A percentile compares a stretch with the other conserved stretches of the same genome.
These are phyloP conservation scores for Chiroxiphia lanceolata DNA, from an alignment of 2,797 vertebrate genomes.

Conservation along the genomic window DNA sequence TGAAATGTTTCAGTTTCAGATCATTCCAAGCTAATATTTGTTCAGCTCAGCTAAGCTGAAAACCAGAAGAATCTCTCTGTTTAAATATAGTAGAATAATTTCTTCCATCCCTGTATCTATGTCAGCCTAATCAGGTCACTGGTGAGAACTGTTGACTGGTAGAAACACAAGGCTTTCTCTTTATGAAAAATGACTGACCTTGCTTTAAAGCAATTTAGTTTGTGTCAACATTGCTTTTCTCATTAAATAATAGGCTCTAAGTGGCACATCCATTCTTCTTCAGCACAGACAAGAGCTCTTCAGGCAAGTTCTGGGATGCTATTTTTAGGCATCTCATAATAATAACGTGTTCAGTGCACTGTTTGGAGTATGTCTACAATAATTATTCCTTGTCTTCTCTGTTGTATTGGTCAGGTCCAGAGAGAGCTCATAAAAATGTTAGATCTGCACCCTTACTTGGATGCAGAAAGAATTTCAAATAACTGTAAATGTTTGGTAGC, in stretches of 20 bases:
- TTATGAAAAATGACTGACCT: slow-evolving; percentile 60
- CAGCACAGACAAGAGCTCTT: slow-evolving; percentile 30
- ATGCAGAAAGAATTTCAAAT: background rate
- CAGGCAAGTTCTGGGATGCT: slow-evolving; percentile 21
- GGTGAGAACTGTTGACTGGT: slow-evolving; percentile 30
- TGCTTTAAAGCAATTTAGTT: slow-evolving; percentile 63
- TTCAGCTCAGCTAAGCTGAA: slow-evolving; percentile 16
- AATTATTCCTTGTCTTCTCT: slow-evolving; percentile 41
- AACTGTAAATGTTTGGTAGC: background rate
- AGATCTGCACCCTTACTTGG: background rate
- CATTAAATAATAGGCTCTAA: slow-evolving; percentile 61
- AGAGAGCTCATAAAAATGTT: slow-evolving; percentile 1
- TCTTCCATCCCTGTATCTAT: slow-evolving; percentile 22
- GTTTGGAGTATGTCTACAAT: slow-evolving; percentile 1
- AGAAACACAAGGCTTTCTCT: background rate
- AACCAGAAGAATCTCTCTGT: background rate
- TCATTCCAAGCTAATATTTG: slow-evolving; percentile 32
- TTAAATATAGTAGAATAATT: slow-evolving; percentile 18
- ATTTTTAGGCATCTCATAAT: slow-evolving; percentile 42
- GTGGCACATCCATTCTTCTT: slow-evolving; percentile 43
- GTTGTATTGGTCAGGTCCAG: background rate
- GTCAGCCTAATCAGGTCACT: slow-evolving; percentile 58
- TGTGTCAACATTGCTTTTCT: slow-evolving; percentile 56
- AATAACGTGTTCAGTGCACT: background rate
- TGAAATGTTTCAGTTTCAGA: slow-evolving; percentile 11